phyloP scores from a whole-genome alignment of 2,113 vertebrate species.

The Stictonetta naevosa region DNA sequence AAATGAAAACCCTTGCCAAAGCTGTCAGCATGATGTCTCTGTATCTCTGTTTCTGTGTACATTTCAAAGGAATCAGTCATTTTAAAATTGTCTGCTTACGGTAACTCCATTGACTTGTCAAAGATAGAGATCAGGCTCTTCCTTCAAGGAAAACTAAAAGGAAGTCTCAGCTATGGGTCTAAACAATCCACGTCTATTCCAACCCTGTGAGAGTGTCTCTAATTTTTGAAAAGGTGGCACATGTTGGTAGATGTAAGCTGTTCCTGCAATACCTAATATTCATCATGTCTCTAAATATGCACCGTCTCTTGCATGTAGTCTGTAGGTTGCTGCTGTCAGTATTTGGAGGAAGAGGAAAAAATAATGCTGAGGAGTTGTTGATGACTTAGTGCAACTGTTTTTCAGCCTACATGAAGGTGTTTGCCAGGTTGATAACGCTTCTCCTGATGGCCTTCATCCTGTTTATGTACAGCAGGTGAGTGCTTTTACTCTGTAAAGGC shows the following conservation, averaged over 20 bases:
- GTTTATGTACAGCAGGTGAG: conserved; percentile 45
- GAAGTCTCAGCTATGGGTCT: not conserved
- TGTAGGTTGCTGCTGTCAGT: not conserved
- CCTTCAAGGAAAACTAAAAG: not conserved
- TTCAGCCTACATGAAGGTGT: conserved; percentile 40
- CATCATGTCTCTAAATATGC: not conserved
- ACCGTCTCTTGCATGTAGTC: not conserved
- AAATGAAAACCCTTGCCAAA: not conserved
- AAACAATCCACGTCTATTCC: not conserved
- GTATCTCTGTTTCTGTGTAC: not conserved
- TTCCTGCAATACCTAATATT: not conserved
- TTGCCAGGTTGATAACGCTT: conserved; percentile 52
- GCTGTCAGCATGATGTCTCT: not conserved
- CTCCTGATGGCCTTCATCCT: not conserved
- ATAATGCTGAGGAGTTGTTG: not conserved
- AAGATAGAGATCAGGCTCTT: not conserved
- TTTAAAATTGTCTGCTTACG: not conserved
- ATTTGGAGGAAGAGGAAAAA: not conserved
- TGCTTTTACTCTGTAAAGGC: conserved; percentile 3
- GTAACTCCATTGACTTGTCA: not conserved
- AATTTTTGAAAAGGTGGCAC: not conserved
- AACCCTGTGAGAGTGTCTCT: not conserved
- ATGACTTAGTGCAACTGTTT: conserved; percentile 14
- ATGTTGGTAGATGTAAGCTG: not conserved
- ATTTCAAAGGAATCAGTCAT: not conserved